Conservation (phyloP, 2,797 vertebrate species). For the Halcyon leucocephala region DNA sequence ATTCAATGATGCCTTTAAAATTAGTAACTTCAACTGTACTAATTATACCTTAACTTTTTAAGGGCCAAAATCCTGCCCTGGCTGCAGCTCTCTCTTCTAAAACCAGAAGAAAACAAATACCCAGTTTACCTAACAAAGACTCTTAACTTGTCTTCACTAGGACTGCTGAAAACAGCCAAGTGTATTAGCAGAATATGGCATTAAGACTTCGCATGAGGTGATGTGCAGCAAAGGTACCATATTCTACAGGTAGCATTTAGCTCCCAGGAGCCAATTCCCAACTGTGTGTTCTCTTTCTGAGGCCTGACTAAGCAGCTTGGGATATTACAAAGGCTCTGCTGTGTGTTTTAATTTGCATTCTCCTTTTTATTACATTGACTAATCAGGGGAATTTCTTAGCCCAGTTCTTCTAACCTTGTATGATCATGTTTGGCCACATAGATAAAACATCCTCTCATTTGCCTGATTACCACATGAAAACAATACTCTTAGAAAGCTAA, state of each 20-base stretch:
- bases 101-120: neutral
- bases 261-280: slow-evolving; percentile 14
- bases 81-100: neutral
- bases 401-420: slow-evolving; percentile 25
- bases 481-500: slow-evolving; percentile 1
- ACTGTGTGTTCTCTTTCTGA: slow-evolving; percentile 34
- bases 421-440: slow-evolving; percentile 40
- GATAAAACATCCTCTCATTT: slow-evolving; percentile 29
- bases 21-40: neutral
- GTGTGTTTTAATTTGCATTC: slow-evolving; percentile 65
- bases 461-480: slow-evolving; percentile 27
- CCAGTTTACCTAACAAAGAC: neutral
- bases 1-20: neutral
- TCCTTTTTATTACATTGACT: slow-evolving; percentile 44
- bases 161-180: neutral
- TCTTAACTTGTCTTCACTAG: neutral
- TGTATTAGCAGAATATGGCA: neutral
- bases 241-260: slow-evolving; percentile 29
- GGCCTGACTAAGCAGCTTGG: slow-evolving; percentile 65
- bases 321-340: slow-evolving; percentile 46
- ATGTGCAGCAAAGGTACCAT: neutral
- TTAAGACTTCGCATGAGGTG: neutral
- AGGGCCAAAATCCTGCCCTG: neutral
- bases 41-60: neutral
- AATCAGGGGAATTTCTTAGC: slow-evolving; percentile 49